Conservation (phyloP, 92 coral and sea anemone genomes). For the Porites divaricata region DNA sequence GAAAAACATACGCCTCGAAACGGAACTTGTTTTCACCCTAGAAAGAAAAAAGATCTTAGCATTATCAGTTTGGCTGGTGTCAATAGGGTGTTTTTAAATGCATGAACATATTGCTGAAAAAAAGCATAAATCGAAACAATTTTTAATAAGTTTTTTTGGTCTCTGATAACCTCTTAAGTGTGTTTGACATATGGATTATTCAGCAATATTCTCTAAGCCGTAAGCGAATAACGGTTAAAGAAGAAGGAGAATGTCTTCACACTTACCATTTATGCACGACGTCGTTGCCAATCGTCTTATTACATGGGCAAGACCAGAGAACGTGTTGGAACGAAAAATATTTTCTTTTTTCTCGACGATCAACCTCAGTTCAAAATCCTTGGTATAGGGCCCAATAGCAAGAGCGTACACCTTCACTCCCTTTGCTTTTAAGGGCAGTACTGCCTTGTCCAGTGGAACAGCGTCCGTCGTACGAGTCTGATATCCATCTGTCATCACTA, state of each 20-base stretch:
- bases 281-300: conserved; percentile 5
- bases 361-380: conserved; percentile 55
- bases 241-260: not conserved
- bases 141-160: too few species aligned
- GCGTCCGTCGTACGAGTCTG: conserved; percentile 57
- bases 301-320: conserved; percentile 33
- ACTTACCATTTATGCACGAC: conserved; percentile 40
- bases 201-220: too few species aligned
- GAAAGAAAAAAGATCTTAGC: too few species aligned
- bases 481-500: conserved; percentile 81
- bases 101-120: too few species aligned
- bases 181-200: too few species aligned
- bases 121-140: too few species aligned
- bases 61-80: too few species aligned
- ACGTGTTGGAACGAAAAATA: conserved; percentile 55
- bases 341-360: conserved; percentile 57
- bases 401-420: conserved; percentile 44
- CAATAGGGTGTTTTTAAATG: too few species aligned
- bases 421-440: conserved; percentile 63
- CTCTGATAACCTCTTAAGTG: too few species aligned
- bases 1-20: too few species aligned
- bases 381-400: conserved; percentile 51
- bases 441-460: conserved; percentile 65
- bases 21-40: too few species aligned
- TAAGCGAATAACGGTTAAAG: too few species aligned